phyloP scores from a whole-genome alignment of 1,140 invertebrate genomes.

The Drosophila repletoides region DNA sequence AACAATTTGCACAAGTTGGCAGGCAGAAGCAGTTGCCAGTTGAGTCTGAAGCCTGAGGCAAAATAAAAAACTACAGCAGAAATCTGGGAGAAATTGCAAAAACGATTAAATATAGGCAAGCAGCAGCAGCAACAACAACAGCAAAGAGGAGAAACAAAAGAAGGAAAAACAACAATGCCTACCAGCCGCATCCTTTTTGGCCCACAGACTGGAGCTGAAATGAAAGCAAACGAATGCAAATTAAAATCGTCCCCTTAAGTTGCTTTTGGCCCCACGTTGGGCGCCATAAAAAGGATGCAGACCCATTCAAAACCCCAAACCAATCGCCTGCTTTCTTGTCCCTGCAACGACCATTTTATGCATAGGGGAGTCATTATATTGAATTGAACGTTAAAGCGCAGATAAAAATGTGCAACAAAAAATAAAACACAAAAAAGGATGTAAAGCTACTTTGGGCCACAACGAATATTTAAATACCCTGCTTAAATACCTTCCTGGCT shows the following conservation, averaged over 20 bases:
- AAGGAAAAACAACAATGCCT: no score
- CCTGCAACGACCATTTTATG: constrained; percentile 61
- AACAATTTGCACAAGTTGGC: constrained; percentile 75
- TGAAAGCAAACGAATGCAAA: constrained; percentile 81
- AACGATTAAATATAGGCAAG: constrained; percentile 75
- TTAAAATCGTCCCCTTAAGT: constrained; percentile 77
- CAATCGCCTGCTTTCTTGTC: constrained; percentile 6
- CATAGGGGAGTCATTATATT: constrained; percentile 81
- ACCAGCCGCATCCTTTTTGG: no score
- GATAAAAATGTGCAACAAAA: constrained; percentile 78
- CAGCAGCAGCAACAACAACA: constrained; percentile 42
- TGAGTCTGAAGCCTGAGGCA: constrained; percentile 4
- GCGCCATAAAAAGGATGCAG: constrained; percentile 68
- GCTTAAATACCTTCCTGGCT: no score
- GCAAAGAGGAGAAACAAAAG: background rate
- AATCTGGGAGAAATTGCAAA: constrained; percentile 71
- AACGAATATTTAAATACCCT: no score
- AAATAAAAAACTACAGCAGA: constrained; percentile 57
- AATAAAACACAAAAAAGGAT: no score
- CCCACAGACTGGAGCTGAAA: constrained; percentile 44
- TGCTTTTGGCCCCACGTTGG: constrained; percentile 45
- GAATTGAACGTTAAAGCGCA: constrained; percentile 78
- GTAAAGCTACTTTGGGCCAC: constrained; percentile 21
- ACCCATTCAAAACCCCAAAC: constrained; percentile 7
- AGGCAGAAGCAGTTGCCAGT: no score